These are phyloP conservation scores for Zaprionus davidi DNA, from an alignment of 1,140 invertebrate genomes.

Conservation along the genomic window DNA sequence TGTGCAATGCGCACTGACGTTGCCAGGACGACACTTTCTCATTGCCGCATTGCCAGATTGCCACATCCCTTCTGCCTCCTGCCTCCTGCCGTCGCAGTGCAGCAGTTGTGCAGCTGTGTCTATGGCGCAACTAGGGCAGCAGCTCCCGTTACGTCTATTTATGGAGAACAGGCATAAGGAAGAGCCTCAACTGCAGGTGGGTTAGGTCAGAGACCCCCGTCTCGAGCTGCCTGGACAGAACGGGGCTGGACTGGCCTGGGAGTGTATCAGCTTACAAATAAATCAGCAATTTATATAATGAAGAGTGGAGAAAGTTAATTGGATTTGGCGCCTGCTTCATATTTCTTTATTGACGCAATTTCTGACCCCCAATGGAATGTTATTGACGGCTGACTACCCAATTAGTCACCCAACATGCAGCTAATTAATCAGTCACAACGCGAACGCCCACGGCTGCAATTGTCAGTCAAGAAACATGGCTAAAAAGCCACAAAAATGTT, in stretches of 20 bases:
- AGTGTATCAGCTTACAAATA: slow-evolving; percentile 56
- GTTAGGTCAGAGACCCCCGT: not conserved
- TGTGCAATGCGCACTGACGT: slow-evolving; percentile 29
- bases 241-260: not conserved
- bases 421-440: slow-evolving; percentile 27
- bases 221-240: not conserved
- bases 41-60: slow-evolving; percentile 1
- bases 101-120: slow-evolving; percentile 18
- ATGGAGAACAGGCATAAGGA: not conserved
- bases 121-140: slow-evolving; percentile 20
- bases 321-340: slow-evolving; percentile 59
- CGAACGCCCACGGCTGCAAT: not conserved
- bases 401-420: slow-evolving; percentile 42
- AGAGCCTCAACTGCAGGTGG: not conserved
- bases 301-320: slow-evolving; percentile 56
- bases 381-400: slow-evolving; percentile 42
- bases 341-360: slow-evolving; percentile 48
- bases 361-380: slow-evolving; percentile 28
- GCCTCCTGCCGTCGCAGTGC: slow-evolving; percentile 4
- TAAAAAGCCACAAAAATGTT: not conserved
- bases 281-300: slow-evolving; percentile 40
- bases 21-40: slow-evolving; percentile 6
- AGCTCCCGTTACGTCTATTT: slow-evolving; percentile 3
- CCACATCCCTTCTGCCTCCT: not conserved
- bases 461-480: not conserved